Evolutionary conservation across 1,140 invertebrate genomes (phyloP).

Genomic region (Trichonephila inaurata): DNA sequence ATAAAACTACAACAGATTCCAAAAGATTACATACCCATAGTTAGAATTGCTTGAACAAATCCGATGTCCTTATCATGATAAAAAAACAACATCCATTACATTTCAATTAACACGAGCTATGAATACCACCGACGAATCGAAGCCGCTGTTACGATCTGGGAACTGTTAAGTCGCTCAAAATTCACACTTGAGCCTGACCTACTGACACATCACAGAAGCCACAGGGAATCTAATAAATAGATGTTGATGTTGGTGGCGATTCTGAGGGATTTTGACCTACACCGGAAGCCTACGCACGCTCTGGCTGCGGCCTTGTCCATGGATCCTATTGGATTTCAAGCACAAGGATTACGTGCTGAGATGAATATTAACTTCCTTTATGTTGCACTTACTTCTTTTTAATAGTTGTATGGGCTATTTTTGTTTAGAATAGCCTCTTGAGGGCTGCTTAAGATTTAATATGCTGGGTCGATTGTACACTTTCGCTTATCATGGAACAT

Average conservation of each 20-base stretch:
- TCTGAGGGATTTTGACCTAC: background rate
- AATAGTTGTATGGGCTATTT: background rate
- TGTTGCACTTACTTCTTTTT: background rate
- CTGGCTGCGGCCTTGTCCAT: background rate
- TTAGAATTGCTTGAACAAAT: background rate
- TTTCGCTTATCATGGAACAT: background rate
- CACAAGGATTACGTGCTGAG: background rate
- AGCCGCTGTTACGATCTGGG: background rate
- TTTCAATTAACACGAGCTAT: background rate
- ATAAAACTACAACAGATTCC: too few species aligned
- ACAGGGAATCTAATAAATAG: background rate
- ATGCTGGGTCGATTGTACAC: background rate
- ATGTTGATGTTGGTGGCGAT: background rate
- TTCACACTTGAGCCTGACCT: conserved; percentile 1
- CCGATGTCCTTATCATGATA: background rate
- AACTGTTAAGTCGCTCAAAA: background rate
- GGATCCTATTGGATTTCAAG: background rate
- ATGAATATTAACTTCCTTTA: background rate
- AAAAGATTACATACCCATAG: background rate
- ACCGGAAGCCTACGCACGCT: conserved; percentile 13
- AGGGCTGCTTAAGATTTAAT: background rate
- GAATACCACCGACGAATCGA: background rate
- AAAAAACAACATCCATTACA: background rate
- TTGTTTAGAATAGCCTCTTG: background rate
- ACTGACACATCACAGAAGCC: background rate